phyloP scores from a whole-genome alignment of 30 jellyfish, hydroid and myxozoan species.

The Hydractinia symbiolongicarpus region DNA sequence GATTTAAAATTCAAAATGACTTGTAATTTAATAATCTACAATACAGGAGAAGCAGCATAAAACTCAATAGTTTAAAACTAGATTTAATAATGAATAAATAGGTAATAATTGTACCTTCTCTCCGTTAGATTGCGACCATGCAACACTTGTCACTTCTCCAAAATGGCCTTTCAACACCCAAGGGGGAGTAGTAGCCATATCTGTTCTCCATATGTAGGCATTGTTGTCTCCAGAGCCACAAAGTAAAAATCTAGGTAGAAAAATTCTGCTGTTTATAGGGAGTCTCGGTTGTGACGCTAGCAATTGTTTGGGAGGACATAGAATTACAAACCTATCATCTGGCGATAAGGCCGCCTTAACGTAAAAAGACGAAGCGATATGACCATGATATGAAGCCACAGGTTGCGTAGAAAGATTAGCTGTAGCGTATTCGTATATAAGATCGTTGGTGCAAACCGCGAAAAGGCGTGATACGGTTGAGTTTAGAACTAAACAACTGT shows the following conservation, averaged over 20 bases:
- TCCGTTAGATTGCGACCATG: constrained; percentile 90
- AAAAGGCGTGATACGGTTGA: constrained; percentile 67
- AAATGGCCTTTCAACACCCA: constrained; percentile 95
- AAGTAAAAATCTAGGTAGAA: constrained; percentile 55
- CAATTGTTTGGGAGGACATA: no score
- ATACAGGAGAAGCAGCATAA: no score
- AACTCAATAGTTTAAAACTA: no score
- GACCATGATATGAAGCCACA: constrained; percentile 65
- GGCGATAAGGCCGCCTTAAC: constrained; percentile 91
- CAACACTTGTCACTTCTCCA: constrained; percentile 96
- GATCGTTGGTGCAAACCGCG: constrained; percentile 93
- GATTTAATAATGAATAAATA: no score
- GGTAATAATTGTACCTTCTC: constrained; percentile 46
- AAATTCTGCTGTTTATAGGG: background rate
- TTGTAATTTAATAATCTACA: no score
- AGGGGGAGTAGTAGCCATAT: constrained; percentile 62
- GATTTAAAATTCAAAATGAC: no score
- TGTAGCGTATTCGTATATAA: constrained; percentile 64
- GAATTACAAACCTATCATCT: constrained; percentile 65
- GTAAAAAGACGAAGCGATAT: constrained; percentile 82
- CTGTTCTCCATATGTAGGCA: constrained; percentile 79
- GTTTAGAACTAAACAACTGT: constrained; percentile 67
- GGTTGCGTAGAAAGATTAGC: constrained; percentile 61
- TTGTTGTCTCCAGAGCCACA: constrained; percentile 93
- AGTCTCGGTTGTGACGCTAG: no score